Base-by-base conservation (phyloP, 2,113 vertebrate genomes). In the Megaleporinus macrocephalus region DNA sequence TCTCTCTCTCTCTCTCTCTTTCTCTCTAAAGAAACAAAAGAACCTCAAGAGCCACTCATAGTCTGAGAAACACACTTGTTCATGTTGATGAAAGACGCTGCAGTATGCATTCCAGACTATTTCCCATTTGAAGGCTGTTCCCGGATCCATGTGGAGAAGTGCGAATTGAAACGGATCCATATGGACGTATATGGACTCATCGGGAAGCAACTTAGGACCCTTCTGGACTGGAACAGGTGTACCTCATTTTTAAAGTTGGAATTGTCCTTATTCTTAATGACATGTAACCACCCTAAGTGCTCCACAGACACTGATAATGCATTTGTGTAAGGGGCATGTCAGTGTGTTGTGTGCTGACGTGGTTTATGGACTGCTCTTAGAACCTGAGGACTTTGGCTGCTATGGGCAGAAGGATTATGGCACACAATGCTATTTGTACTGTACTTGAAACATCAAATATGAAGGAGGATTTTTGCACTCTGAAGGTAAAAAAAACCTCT, bases 291-390 rank as follows among this genome's bases (percentile, higher is more conserved):
- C 57, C 49, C 59, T 11, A 59, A 16, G 62, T 68, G 51, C 18
- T 44, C 59, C 59, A 18, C 55, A 85, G 10, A 66, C 66, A 22
- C 66, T 27, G 68, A 63, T 66, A 27, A 9, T 57, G 14, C 29
- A 18, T 71, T 65, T 84, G 69, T 55, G 9, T 74, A 70, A 81
- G 69, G 59, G 57, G 36, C 62, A 33, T 26, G 33, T 53, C 22
- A 20, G 18, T 29, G 29, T 29, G 36, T 33, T 20, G 61, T n/a
- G 20, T 57, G 71, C 61, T 84, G 79, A 79, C 70, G 76, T 82
- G 75, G 79, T 84, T 79, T 57, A 73, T 72, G 53, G 65, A 62
- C 53, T 5, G 53, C 57, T 63, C 76, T 74, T 70, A 62, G 81
- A 62, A 69, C 57, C 59, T 76, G 4, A 57, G 68, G 55, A 74